Conservation (phyloP, 2,113 vertebrate species). For the Leptobrachium ailaonicum region DNA sequence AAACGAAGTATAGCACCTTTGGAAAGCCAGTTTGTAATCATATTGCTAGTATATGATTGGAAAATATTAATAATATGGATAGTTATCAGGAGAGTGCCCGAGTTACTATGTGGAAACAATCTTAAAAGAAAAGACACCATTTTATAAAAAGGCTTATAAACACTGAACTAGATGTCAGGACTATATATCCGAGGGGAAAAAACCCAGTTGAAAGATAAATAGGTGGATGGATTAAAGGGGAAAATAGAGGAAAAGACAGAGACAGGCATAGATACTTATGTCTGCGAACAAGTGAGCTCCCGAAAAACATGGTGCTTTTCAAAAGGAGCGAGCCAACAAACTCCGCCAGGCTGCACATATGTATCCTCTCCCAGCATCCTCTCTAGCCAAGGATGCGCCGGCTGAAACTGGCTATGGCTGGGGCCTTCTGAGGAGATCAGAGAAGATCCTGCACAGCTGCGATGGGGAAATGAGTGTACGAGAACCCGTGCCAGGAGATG, state of each 20-base stretch:
- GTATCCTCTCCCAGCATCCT: slow-evolving; percentile 36
- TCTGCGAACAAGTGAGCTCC: neutral
- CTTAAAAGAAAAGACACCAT: too few species aligned
- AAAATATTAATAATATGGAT: too few species aligned
- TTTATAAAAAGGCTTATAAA: too few species aligned
- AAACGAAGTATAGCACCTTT: too few species aligned
- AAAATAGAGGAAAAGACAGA: neutral
- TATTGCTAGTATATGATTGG: too few species aligned
- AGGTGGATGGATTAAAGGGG: too few species aligned
- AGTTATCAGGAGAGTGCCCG: too few species aligned
- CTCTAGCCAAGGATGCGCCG: slow-evolving; percentile 24
- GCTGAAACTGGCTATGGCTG: slow-evolving; percentile 3
- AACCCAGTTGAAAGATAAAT: too few species aligned
- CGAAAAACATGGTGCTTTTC: neutral
- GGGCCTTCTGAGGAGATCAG: slow-evolving; percentile 7
- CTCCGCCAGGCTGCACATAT: slow-evolving; percentile 26
- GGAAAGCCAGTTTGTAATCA: too few species aligned
- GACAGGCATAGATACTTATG: neutral
- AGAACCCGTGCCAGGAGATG: slow-evolving; percentile 28
- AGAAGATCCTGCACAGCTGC: slow-evolving; percentile 29
- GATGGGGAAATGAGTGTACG: slow-evolving; percentile 7
- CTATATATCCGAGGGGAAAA: too few species aligned
- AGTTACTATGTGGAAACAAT: too few species aligned
- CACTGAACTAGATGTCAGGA: too few species aligned
- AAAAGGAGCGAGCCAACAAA: neutral